phyloP scores from a whole-genome alignment of 1,140 invertebrate species.

The Rhagoletis pomonella region DNA sequence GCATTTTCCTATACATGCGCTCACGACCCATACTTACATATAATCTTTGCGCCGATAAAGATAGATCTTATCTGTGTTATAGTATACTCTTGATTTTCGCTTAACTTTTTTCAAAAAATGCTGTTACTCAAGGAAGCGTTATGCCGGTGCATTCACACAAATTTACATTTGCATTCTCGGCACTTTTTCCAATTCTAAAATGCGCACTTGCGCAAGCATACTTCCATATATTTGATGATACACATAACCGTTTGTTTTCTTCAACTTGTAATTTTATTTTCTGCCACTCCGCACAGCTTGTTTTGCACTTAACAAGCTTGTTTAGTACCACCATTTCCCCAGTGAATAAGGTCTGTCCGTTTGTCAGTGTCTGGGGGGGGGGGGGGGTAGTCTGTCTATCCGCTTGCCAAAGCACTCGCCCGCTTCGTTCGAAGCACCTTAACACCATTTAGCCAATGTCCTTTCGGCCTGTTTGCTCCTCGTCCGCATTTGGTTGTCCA shows the following conservation, averaged over 20 bases:
- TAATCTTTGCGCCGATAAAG: not conserved
- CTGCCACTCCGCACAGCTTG: not conserved
- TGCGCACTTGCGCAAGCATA: not conserved
- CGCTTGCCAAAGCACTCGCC: not conserved
- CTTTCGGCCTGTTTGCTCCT: slow-evolving; percentile 2
- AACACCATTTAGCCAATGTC: slow-evolving; percentile 35
- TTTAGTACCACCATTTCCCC: not conserved
- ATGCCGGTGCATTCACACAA: not conserved
- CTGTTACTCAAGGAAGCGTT: not conserved
- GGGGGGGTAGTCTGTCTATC: not conserved
- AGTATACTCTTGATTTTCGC: not conserved
- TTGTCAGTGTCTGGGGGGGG: not conserved
- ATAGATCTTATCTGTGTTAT: too few species aligned
- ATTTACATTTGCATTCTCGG: not conserved
- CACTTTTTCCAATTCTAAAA: not conserved
- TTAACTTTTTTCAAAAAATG: not conserved
- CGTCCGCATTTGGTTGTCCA: slow-evolving; percentile 1
- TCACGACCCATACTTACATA: not conserved
- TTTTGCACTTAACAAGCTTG: slow-evolving; percentile 48
- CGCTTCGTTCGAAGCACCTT: not conserved
- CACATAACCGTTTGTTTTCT: not conserved
- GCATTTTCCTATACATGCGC: slow-evolving; percentile 18
- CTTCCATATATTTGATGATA: not conserved
- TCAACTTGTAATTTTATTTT: slow-evolving; percentile 24
- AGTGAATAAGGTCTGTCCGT: slow-evolving; percentile 11